Base-by-base conservation (phyloP, 2,797 vertebrate species). In the Sebastes nivosus region DNA sequence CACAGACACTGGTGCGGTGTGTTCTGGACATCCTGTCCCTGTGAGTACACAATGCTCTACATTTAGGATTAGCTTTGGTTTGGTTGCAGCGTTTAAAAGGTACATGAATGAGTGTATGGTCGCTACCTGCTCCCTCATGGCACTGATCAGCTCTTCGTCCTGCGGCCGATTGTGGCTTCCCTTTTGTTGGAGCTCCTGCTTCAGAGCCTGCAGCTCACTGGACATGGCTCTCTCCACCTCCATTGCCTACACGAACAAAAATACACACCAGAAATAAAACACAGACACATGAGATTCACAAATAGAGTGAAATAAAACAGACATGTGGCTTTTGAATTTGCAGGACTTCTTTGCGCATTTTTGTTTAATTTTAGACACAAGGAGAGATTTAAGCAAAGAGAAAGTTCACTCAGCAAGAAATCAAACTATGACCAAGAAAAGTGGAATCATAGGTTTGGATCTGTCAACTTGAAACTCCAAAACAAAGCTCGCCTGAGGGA, bases 61-160 rank as follows among this genome's bases (percentile, higher is more conserved):
- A 58, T 38, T 54, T 1, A 8, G 18, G 9, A 67, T 63, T 18
- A 58, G n/a, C 42, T 50, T 34, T 18, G 22, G 9, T 22, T 32
- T 52, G 32, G 14, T 22, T 60, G 32, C 10, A 55, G 20, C 27
- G 38, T 72, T 55, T 18, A 2, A 46, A 46, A 34, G 22, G 8
- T 42, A 27, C 29, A 22, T 27, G 10, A 4, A 9, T 38, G 8
- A 14, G 29, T 30, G 60, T 12, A 3, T 12, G 1, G 42, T 14
- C 18, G 72, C 82, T 89, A 96, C 96, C 95, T 96, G 95, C 82
- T 96, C 95, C 89, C 75, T 95, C 92, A 96, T 93, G 81, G 94
- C 93, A 69, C 93, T 94, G 75, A 96, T 91, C 70, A 96, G 75
- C 89, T 96, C 95, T 66, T 96, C 95, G 1, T 95, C 95, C 83